phyloP scores from a whole-genome alignment of 2,888 invertebrate genomes.

The Lordiphosa andalusiaca region DNA sequence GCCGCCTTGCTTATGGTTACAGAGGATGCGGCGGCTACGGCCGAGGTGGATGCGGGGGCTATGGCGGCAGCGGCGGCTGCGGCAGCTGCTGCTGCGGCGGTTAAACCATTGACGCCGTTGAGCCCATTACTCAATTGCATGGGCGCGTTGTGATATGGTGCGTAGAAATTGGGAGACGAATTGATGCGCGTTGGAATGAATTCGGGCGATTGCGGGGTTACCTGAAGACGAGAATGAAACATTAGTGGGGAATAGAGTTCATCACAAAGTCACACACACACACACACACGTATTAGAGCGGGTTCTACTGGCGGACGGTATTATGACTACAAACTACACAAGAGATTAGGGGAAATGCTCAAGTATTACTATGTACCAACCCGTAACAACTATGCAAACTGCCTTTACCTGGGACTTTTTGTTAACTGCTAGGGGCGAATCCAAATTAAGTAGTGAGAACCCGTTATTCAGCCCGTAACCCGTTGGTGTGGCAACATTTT shows the following conservation, averaged over 20 bases:
- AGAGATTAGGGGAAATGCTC: background rate
- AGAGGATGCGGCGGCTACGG: constrained; percentile 24
- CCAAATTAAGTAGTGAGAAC: constrained; percentile 79
- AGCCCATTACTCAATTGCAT: constrained; percentile 77
- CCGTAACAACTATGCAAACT: constrained; percentile 6
- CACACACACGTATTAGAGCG: background rate
- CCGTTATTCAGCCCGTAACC: constrained; percentile 77
- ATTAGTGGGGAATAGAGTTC: background rate
- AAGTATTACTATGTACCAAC: constrained; percentile 14
- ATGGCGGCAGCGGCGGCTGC: constrained; percentile 39
- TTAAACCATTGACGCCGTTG: constrained; percentile 69
- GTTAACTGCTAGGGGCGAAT: constrained; percentile 77
- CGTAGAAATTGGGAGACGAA: constrained; percentile 79
- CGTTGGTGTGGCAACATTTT: constrained; percentile 79
- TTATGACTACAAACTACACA: no score
- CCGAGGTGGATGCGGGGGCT: constrained; percentile 38
- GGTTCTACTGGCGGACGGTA: background rate
- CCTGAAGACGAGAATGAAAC: constrained; percentile 72
- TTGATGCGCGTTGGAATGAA: constrained; percentile 81
- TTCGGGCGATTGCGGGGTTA: constrained; percentile 82
- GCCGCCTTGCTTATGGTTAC: constrained; percentile 54
- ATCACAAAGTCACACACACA: background rate
- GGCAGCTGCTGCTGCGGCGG: constrained; percentile 48
- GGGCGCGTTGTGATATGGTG: constrained; percentile 77
- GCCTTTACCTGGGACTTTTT: constrained; percentile 80